Percentiles rank a stretch among this genome's conserved stretches.
phyloP scores from a whole-genome alignment of 2,113 vertebrate genomes.

The Seriola rivoliana region DNA sequence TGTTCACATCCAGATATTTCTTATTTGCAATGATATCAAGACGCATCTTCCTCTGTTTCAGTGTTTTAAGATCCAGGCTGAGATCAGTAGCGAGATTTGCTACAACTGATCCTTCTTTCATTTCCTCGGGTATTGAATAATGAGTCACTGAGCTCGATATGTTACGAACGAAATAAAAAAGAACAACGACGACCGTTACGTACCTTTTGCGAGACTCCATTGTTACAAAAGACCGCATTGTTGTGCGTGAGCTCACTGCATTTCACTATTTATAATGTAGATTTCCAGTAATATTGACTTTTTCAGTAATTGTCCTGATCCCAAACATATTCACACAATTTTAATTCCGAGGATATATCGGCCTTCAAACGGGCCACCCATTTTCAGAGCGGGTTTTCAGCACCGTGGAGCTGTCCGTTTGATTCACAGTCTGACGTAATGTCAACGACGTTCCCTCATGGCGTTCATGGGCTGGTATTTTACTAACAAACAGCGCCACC shows the following conservation, averaged over 20 bases:
- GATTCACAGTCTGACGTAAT: too few species aligned
- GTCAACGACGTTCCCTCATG: too few species aligned
- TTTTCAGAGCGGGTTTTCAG: too few species aligned
- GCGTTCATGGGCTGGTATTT: too few species aligned
- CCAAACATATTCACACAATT: too few species aligned
- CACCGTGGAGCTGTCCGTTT: too few species aligned
- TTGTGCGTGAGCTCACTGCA: neutral
- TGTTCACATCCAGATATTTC: slow-evolving; percentile 85
- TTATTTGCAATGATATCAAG: slow-evolving; percentile 59
- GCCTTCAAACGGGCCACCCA: too few species aligned
- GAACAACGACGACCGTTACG: neutral
- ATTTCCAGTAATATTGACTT: neutral
- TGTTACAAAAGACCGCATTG: neutral
- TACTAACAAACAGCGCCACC: too few species aligned
- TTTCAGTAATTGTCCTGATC: too few species aligned
- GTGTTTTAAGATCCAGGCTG: slow-evolving; percentile 70
- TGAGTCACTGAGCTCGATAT: slow-evolving; percentile 50
- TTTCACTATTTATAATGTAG: neutral
- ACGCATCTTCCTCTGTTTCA: slow-evolving; percentile 70
- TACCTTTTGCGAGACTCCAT: neutral
- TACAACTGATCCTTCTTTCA: slow-evolving; percentile 83
- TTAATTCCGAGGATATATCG: too few species aligned
- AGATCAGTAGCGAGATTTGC: slow-evolving; percentile 84
- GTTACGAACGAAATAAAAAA: neutral
- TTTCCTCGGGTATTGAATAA: slow-evolving; percentile 83